Evolutionary conservation across 2,888 invertebrate genomes (phyloP), one percentile per base, ranked within the genome.

Genomic region (Eupithecia tripunctaria): DNA sequence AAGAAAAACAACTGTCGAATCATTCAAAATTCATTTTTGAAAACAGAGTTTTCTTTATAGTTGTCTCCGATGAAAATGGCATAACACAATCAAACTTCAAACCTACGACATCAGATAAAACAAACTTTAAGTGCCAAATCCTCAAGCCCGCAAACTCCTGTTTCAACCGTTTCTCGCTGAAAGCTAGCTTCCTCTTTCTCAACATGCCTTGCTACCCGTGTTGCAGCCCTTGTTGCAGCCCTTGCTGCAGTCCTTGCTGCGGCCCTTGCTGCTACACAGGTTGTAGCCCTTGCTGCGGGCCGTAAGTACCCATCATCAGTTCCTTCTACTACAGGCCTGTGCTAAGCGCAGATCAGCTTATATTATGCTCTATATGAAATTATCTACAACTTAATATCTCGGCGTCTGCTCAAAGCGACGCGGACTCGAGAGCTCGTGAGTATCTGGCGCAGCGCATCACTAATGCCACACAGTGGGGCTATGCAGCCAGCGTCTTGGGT

Each of bases 121-220:
- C 18, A 32, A 32, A 27, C 62, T 4, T n/a, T 18, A 62, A 63
- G 32, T 32, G 18, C 62, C 62, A 63, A 56, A 56, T 63, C 10
- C 62, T n/a, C 62, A 63, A 32, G n/a, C 32, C 36, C 32, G 0
- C 14, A 56, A 25, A 21, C 56, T 56, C 12, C 56, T 56, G 56
- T 56, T 56, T 56, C 51, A 56, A 56, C 14, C 29, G 62, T 63
- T n/a, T 36, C 36, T 32, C 32, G 29, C 56, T 56, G 56, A 3
- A 32, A 32, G 62, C 1, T n/a, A 63, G n/a, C 29, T 36, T 21
- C 29, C 36, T 63, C 62, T 8, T n/a, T 32, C n/a, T 32, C 76
- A 84, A 82, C 78, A 85, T 86, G 89, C 89, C 89, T 88, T 86
- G 87, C 84, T 84, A 84, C 71, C 85, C 86, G 69, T 85, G 85